Base-by-base conservation (phyloP, 2,797 vertebrate genomes). In the Microctenopoma lineatum region DNA sequence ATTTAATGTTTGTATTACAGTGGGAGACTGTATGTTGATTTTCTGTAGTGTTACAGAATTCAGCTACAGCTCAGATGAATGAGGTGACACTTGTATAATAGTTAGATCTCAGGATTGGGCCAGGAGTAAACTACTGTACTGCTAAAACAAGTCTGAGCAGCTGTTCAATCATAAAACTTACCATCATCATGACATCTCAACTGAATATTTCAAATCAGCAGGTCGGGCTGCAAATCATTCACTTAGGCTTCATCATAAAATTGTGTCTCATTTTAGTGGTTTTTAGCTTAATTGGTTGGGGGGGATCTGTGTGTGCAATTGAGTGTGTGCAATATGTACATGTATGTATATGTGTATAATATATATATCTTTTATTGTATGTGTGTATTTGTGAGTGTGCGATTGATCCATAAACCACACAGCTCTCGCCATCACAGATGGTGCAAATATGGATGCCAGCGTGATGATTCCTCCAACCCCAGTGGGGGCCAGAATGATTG, bases 391-490 rank as follows among this genome's bases (percentile, higher is more conserved):
- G 21, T 6, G 64, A 53, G 73, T 55, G 46, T 42, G 73, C 51
- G 77, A 83, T 59, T 70, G 77, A 88, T 83, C 87, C 72, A 61
- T 76, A 78, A 21, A 81, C 73, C 75, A 81, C 84, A 71, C 75
- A 77, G 84, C 87, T 72, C 81, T 87, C 84, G 82, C 78, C 52
- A 56, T 81, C 90, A 77, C 92, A 93, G 92, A 93, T 93, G 92
- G 92, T 73, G 59, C 83, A 80, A 90, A 87, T 87, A 75, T 71
- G 87, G 84, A 85, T 91, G 90, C 91, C 92, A 92, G 88, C 78
- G 45, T 78, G 85, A 77, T 84, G 84, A 89, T 88, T 90, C 87
- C 74, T 90, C 89, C 87, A 92, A 68, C 57, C 84, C 88, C 88
- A 70, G 61, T 75, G 80, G 90, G 89, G 83, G 85, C 80, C 89